These are phyloP conservation scores for Psylliodes chrysocephalus DNA, from an alignment of 2,888 invertebrate genomes.

Conservation along the genomic window DNA sequence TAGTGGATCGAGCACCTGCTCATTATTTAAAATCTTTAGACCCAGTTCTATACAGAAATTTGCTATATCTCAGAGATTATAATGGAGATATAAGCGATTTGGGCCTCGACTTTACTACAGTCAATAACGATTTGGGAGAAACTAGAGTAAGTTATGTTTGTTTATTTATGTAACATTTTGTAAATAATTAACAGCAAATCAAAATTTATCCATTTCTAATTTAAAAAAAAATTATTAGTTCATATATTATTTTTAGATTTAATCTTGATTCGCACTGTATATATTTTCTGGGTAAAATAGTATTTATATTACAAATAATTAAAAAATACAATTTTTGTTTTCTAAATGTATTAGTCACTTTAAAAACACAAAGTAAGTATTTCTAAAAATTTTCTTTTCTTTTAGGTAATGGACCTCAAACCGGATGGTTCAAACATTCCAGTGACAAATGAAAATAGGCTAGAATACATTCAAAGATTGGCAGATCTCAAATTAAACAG, in stretches of 20 bases:
- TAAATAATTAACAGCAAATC: no score
- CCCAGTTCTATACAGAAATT: slow-evolving; percentile 89
- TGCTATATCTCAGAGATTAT: slow-evolving; percentile 88
- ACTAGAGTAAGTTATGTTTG: slow-evolving; percentile 74
- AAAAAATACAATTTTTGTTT: no score
- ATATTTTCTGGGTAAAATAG: no score
- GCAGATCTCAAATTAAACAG: slow-evolving; percentile 96
- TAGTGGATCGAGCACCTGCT: slow-evolving; percentile 80
- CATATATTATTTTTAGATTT: no score
- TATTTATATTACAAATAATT: no score
- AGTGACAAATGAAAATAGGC: slow-evolving; percentile 91
- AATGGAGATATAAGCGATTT: slow-evolving; percentile 86
- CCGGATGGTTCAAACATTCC: slow-evolving; percentile 89
- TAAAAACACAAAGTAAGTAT: no score
- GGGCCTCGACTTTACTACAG: slow-evolving; percentile 92
- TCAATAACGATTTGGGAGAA: slow-evolving; percentile 90
- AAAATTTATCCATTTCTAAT: no score
- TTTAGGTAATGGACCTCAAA: slow-evolving; percentile 87
- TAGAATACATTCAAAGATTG: slow-evolving; percentile 96
- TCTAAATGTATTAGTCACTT: no score
- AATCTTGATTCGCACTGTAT: no score
- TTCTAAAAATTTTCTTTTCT: slow-evolving; percentile 38
- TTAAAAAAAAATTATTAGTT: no score
- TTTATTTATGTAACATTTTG: no score
- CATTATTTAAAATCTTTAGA: slow-evolving; percentile 95